phyloP scores from a whole-genome alignment of 2,888 invertebrate genomes.

The Thelaira solivaga region DNA sequence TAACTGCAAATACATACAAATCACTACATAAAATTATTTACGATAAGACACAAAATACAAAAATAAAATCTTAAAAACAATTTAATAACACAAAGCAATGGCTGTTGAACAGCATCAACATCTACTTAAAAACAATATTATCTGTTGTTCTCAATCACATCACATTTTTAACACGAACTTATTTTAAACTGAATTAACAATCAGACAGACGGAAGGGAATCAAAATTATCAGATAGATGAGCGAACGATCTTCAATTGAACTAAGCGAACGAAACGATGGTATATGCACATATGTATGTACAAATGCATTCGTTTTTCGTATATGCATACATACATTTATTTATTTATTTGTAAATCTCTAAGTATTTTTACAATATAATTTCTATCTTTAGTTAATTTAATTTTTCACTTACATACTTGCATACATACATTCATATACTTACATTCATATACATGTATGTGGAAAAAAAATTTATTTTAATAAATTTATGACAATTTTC shows the following conservation, averaged over 20 bases:
- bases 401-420: neutral
- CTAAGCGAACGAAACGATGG: neutral
- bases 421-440: too few relatives aligned
- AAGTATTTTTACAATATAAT: neutral
- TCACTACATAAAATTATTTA: slow-evolving; percentile 74
- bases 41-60: slow-evolving; percentile 70
- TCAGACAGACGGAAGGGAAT: slow-evolving; percentile 49
- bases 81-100: slow-evolving; percentile 59
- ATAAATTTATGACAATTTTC: neutral
- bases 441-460: neutral
- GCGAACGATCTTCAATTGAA: slow-evolving; percentile 10
- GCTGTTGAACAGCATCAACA: slow-evolving; percentile 69
- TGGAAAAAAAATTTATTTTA: neutral
- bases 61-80: slow-evolving; percentile 72
- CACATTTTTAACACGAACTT: slow-evolving; percentile 57
- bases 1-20: slow-evolving; percentile 74
- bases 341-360: neutral
- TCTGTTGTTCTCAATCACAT: slow-evolving; percentile 74
- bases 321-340: neutral
- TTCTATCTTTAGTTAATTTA: slow-evolving; percentile 1
- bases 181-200: slow-evolving; percentile 39
- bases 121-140: slow-evolving; percentile 77
- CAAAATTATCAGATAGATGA: slow-evolving; percentile 39
- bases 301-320: neutral
- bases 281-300: neutral